Evolutionary conservation across 2,113 vertebrate genomes (phyloP), one percentile per base, ranked within the genome.

Genomic region (Laticauda colubrina): DNA sequence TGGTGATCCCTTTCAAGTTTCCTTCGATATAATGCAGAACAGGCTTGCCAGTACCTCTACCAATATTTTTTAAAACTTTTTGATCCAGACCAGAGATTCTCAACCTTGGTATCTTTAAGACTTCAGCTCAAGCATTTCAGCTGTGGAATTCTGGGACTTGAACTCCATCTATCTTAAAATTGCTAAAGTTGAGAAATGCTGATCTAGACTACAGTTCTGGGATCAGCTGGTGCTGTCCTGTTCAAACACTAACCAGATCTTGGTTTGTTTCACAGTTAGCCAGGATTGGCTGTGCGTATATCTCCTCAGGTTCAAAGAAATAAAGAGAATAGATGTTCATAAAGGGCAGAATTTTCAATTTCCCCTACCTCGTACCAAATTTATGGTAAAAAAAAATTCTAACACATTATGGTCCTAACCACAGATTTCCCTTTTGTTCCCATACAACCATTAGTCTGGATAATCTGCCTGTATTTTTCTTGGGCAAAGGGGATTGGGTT

Each of bases 401-500:
- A 21, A 57, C 34, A 39, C 4, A 21, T 54, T 34, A 23, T 54
- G 23, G 2, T 3, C 8, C 9, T 34, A 64, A n/a, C 2, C 5
- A 24, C 34, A 7, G 8, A 11, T 75, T 20, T 56, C 53, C 3
- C 34, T 45, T 20, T 85, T 89, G 64, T 53, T 26, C 48, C 54
- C 45, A 34, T 85, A 20, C 64, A 85, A 6, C 15, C 34, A 57
- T 43, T 29, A 43, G 43, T 51, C 57, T 59, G 24, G 24, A 59
- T 48, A 85, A 85, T 6, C 39, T 15, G 24, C 56, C 8, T 43
- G 23, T 86, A 29, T 93, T 93, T 86, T 87, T 57, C 59, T 53
- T n/a, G 53, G 89, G 95, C 94, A 96, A 95, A 93, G 90, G 94
- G 96, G 57, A 51, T 0, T 11, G 89, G 85, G 94, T 88, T 93